Base-by-base conservation (phyloP, 2,797 vertebrate genomes). In the Muscicapa comitata region DNA sequence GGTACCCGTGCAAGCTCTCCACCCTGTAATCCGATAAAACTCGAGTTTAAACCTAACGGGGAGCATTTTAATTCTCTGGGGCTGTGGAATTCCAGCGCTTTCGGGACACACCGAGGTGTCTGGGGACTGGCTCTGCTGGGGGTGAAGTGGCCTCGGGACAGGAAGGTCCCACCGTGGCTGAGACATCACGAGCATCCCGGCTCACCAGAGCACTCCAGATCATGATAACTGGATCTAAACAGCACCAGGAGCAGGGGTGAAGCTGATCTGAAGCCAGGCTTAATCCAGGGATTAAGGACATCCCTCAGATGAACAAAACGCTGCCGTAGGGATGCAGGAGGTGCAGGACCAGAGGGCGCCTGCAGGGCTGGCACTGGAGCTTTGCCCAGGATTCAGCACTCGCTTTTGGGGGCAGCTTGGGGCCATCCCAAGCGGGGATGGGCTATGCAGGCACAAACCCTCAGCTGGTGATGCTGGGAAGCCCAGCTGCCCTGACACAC, bases 161-260 rank as follows among this genome's bases (percentile, higher is more conserved):
- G 37, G 47, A 31, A 40, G 20, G 29, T 53, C 25, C 45, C 40
- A 17, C 12, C 0, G 0, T 2, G 26, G 47, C 53, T 13, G 4
- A 53, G 31, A 35, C n/a, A 18, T 28, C 77, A 26, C 0, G 0
- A 67, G n/a, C 50, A 67, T 37, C 50, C 29, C 0, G 0, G 28
- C 21, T 85, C n/a, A 14, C 12, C 13, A 3, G 15, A n/a, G 55
- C 51, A 13, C 10, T 14, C 25, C 13, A 3, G 16, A 40, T n/a
- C 42, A 5, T 1, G 15, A 3, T 18, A 73, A 54, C 20, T 0
- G 5, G 28, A 26, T 67, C 67, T 24, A 51, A 85, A 20, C 10
- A 70, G 28, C 33, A 10, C 7, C 42, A 29, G 47, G 42, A 76
- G 25, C 50, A 35, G 25, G 11, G 10, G 18, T 9, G 55, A 53